A percentile compares a stretch with the other conserved stretches of the same genome.
Evolutionary conservation across 2,888 invertebrate genomes (phyloP).

Genomic region (Meandrusa payeni): DNA sequence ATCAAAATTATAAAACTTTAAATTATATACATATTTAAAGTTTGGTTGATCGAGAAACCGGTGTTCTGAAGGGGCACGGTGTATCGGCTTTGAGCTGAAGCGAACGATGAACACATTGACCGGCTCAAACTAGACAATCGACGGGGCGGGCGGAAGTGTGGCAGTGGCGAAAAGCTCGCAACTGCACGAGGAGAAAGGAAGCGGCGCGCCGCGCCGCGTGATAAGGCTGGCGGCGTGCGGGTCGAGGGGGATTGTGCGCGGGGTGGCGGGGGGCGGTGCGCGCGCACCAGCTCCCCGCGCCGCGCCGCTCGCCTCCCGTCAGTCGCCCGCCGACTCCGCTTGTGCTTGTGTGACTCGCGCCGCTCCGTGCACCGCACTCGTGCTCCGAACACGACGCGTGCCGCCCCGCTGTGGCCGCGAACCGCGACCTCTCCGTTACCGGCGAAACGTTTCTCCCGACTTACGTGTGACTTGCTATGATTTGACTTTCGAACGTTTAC

Average conservation of each 20-base stretch:
- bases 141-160: slow-evolving; percentile 75
- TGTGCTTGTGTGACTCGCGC: slow-evolving; percentile 81
- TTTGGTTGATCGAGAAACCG: background rate
- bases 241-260: slow-evolving; percentile 47
- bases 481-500: slow-evolving; percentile 73
- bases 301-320: slow-evolving; percentile 69
- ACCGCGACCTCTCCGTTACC: slow-evolving; percentile 82
- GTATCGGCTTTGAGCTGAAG: slow-evolving; percentile 27
- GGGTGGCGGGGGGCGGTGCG: slow-evolving; percentile 46
- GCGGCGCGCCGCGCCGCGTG: slow-evolving; percentile 73
- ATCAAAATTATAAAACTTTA: background rate
- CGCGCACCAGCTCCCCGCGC: slow-evolving; percentile 72
- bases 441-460: slow-evolving; percentile 76
- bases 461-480: slow-evolving; percentile 76
- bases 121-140: slow-evolving; percentile 63
- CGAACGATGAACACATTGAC: slow-evolving; percentile 62
- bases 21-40: background rate
- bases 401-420: slow-evolving; percentile 81
- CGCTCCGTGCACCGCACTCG: slow-evolving; percentile 79
- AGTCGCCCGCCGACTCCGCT: slow-evolving; percentile 82
- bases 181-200: slow-evolving; percentile 80
- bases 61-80: slow-evolving; percentile 3
- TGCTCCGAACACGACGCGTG: slow-evolving; percentile 79
- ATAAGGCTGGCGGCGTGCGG: slow-evolving; percentile 58
- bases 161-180: slow-evolving; percentile 78